Evolutionary conservation across 2,888 invertebrate genomes (phyloP).

Genomic region (Phyllotreta cruciferae): DNA sequence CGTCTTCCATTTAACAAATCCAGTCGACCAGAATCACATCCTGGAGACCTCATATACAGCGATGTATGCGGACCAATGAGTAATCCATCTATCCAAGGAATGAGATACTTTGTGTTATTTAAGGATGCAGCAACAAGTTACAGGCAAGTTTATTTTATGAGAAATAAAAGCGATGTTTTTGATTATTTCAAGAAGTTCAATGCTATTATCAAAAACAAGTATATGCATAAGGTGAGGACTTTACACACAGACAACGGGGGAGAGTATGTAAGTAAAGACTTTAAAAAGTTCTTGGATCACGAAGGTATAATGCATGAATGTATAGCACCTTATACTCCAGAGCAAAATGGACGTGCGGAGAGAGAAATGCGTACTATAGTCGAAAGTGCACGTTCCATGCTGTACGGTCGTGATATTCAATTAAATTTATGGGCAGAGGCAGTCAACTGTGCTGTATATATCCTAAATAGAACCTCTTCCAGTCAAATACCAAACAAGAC

Average conservation of each 20-base stretch:
- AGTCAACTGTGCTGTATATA: too few species aligned
- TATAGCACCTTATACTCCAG: slow-evolving; percentile 12
- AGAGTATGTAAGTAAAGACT: slow-evolving; percentile 21
- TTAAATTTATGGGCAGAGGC: slow-evolving; percentile 6
- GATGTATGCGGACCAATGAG: slow-evolving; percentile 38
- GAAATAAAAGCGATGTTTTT: slow-evolving; percentile 32
- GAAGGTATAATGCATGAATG: slow-evolving; percentile 14
- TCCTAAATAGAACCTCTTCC: too few species aligned
- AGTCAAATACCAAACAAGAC: too few species aligned
- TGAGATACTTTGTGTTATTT: slow-evolving; percentile 34
- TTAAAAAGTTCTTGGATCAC: neutral
- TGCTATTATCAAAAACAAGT: slow-evolving; percentile 32
- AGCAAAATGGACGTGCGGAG: slow-evolving; percentile 22
- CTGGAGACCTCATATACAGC: too few species aligned
- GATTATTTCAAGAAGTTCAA: slow-evolving; percentile 28
- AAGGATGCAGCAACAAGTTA: slow-evolving; percentile 34
- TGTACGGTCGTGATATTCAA: slow-evolving; percentile 4
- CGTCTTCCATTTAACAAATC: too few species aligned
- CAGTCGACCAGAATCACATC: too few species aligned
- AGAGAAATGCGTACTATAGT: slow-evolving; percentile 14
- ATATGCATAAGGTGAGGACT: slow-evolving; percentile 27
- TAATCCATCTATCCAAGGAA: slow-evolving; percentile 28
- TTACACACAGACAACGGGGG: slow-evolving; percentile 25
- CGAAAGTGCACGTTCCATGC: slow-evolving; percentile 21
- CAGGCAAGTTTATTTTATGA: slow-evolving; percentile 32